These are phyloP conservation scores for Acleris holmiana DNA, from an alignment of 2,888 invertebrate genomes.

Conservation along the genomic window DNA sequence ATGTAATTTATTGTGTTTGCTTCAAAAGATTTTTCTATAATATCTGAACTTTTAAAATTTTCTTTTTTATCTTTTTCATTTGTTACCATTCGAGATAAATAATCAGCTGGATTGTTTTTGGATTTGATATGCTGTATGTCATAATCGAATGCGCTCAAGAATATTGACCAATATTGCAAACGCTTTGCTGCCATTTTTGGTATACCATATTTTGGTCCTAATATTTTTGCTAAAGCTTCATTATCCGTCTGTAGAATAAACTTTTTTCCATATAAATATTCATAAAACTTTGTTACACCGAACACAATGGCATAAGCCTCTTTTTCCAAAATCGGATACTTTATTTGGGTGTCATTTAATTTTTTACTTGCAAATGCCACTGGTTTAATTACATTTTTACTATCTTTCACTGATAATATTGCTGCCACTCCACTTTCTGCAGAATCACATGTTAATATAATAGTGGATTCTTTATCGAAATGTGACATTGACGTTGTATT, in stretches of 20 bases:
- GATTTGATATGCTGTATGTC: conserved; percentile 26
- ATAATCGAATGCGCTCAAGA: conserved; percentile 18
- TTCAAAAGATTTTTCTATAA: no score
- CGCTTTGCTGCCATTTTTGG: conserved; percentile 23
- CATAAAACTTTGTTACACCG: no score
- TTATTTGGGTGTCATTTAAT: no score
- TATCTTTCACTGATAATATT: background rate
- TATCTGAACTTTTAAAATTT: no score
- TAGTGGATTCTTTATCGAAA: background rate
- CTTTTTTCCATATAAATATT: no score
- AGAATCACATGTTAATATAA: background rate
- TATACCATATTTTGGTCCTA: conserved; percentile 20
- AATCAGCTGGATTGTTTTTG: conserved; percentile 30
- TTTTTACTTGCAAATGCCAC: no score
- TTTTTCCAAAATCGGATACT: no score
- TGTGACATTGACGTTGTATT: background rate
- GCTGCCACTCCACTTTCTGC: background rate
- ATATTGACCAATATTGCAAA: conserved; percentile 23
- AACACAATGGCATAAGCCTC: no score
- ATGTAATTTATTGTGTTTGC: no score
- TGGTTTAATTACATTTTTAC: background rate
- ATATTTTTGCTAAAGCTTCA: conserved; percentile 15
- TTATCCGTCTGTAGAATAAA: conserved; percentile 17
- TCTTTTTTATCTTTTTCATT: background rate
- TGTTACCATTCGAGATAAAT: conserved; percentile 1